Evolutionary conservation across 1,140 invertebrate species (phyloP).

Genomic region (Temnothorax longispinosus): DNA sequence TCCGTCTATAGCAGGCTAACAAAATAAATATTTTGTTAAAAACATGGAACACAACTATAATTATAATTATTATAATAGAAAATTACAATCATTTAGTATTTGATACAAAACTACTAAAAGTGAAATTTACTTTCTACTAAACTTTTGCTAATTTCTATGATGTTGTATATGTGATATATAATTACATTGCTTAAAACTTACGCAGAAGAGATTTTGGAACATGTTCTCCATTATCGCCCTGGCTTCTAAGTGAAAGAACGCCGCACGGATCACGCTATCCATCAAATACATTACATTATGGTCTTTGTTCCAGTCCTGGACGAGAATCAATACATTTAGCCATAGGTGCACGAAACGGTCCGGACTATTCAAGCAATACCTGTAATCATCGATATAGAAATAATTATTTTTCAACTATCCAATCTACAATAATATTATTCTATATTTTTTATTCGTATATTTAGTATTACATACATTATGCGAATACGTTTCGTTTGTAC

Average conservation of each 20-base stretch:
- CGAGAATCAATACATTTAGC: conserved; percentile 87
- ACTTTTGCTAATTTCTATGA: not conserved
- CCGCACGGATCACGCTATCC: conserved; percentile 86
- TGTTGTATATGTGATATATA: not conserved
- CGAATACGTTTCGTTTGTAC: not conserved
- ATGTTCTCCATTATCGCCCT: conserved; percentile 77
- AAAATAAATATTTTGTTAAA: conserved; percentile 60
- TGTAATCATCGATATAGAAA: conserved; percentile 62
- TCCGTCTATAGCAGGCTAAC: conserved; percentile 78
- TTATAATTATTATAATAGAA: conserved; percentile 12
- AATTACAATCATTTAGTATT: conserved; percentile 3
- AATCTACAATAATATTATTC: not conserved
- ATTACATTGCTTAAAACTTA: conserved; percentile 64
- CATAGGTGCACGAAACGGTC: conserved; percentile 88
- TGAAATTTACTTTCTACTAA: not conserved
- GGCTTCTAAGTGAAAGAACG: conserved; percentile 86
- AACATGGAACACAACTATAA: conserved; percentile 12
- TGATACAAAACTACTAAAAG: not conserved
- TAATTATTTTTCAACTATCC: not conserved
- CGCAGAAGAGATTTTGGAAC: conserved; percentile 82
- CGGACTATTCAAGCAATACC: conserved; percentile 85
- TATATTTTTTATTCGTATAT: not conserved
- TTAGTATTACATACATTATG: not conserved
- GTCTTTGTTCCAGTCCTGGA: conserved; percentile 89
- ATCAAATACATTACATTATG: conserved; percentile 88